Evolutionary conservation across 1,140 invertebrate species (phyloP), one percentile per base, ranked within the genome.

Genomic region (Papilio xuthus): DNA sequence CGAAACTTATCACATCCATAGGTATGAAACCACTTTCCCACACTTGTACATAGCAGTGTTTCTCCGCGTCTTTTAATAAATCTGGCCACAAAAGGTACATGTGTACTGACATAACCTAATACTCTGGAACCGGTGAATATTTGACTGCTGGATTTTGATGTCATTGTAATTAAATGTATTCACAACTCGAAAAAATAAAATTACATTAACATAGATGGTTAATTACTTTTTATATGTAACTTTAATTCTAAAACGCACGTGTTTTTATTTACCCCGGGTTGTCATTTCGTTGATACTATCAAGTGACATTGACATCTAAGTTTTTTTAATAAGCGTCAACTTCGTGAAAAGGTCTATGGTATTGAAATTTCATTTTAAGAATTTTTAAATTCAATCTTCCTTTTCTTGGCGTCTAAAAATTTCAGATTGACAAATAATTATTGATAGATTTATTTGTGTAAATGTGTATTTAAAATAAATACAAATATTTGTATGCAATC

Each of bases 91-190:
- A 98, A 95, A 6, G 98, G 98, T 82, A 99, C 95, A 82, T 98
- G 96, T 93, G 98, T 98, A 90, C 97, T 98, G n/a, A 99, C 97
- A 94, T 97, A 98, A 84, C 98, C 98, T 83, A 99, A 93, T 32
- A 97, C 97, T 80, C 98, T 95, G 89, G 97, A 97, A 8, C 96
- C 96, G 8, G 95, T 88, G 92, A 98, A 99, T 94, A 99, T 97
- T 94, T 96, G 96, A 92, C 97, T 98, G 75, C 91, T 90, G 56
- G 90, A 87, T 84, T 83, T 84, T 80, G 91, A 87, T 8, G 88
- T 44, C 89, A 91, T 94, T 70, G 84, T 86, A 18, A 78, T 32
- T 42, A 67, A 44, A 32, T 28, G 23, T 26, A 23, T 18, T 32
- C 1, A 67, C 60, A 7, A 15, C 2, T 67, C 23, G 13, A 9